phyloP scores from a whole-genome alignment of 2,113 vertebrate genomes.

The Pimephales promelas region DNA sequence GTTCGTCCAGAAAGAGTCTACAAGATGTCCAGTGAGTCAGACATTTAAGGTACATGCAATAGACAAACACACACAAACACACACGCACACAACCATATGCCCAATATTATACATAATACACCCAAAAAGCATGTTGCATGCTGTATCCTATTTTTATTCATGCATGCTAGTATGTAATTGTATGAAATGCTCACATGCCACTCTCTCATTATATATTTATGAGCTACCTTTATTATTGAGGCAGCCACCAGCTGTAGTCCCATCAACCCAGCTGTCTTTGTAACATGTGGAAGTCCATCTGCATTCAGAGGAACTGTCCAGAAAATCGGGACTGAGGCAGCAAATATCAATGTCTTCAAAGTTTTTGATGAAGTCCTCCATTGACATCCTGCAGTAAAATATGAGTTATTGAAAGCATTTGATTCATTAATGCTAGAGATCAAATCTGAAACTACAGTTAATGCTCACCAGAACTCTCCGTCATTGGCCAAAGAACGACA shows the following conservation, averaged over 20 bases:
- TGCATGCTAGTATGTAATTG: not conserved
- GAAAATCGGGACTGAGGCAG: constrained; percentile 65
- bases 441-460: too few relatives aligned
- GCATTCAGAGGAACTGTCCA: constrained; percentile 55
- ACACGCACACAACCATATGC: not conserved
- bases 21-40: not conserved
- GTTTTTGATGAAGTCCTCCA: constrained; percentile 64
- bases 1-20: constrained; percentile 70
- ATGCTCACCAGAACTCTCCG: too few relatives aligned
- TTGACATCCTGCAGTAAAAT: constrained; percentile 67
- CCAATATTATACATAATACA: not conserved
- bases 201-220: not conserved
- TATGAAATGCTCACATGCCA: too few relatives aligned
- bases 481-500: too few relatives aligned
- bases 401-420: not conserved
- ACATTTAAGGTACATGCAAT: not conserved
- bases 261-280: constrained; percentile 70
- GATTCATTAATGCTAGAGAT: too few relatives aligned
- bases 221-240: constrained; percentile 57
- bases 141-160: not conserved
- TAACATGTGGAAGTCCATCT: constrained; percentile 62
- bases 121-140: not conserved
- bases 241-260: constrained; percentile 72
- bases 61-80: not conserved
- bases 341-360: constrained; percentile 70